phyloP scores from a whole-genome alignment of 2,888 invertebrate genomes.

The Hirudinaria manillensis region DNA sequence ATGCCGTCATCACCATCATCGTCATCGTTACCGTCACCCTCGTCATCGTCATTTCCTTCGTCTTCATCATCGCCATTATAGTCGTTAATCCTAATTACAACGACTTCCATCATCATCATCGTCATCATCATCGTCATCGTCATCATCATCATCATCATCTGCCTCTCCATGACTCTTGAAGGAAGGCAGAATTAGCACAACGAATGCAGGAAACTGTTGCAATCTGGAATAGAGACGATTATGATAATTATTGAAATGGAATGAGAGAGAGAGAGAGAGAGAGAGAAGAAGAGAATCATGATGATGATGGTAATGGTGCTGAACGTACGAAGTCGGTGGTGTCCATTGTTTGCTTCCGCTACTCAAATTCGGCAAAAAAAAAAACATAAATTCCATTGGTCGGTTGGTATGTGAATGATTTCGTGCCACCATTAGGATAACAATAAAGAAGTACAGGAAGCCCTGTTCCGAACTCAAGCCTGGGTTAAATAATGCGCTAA shows the following conservation, averaged over 20 bases:
- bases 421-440: too few relatives aligned
- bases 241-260: background rate
- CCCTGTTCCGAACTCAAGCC: too few relatives aligned
- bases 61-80: too few relatives aligned
- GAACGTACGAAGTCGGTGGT: background rate
- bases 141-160: constrained; percentile 16
- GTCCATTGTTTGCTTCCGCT: too few relatives aligned
- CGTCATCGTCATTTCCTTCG: background rate
- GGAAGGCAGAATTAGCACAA: too few relatives aligned
- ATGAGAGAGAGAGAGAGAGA: background rate
- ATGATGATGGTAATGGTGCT: background rate
- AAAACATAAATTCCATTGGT: background rate
- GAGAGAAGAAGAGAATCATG: background rate
- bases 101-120: background rate
- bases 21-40: background rate
- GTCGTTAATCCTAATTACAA: background rate
- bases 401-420: background rate
- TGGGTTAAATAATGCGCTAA: too few relatives aligned
- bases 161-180: background rate
- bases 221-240: too few relatives aligned
- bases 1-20: background rate
- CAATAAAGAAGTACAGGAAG: too few relatives aligned
- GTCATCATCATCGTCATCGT: constrained; percentile 18
- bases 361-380: background rate
- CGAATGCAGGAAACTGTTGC: too few relatives aligned